Conservation (phyloP, 2,113 vertebrate species). For the Triplophysa siluroides region DNA sequence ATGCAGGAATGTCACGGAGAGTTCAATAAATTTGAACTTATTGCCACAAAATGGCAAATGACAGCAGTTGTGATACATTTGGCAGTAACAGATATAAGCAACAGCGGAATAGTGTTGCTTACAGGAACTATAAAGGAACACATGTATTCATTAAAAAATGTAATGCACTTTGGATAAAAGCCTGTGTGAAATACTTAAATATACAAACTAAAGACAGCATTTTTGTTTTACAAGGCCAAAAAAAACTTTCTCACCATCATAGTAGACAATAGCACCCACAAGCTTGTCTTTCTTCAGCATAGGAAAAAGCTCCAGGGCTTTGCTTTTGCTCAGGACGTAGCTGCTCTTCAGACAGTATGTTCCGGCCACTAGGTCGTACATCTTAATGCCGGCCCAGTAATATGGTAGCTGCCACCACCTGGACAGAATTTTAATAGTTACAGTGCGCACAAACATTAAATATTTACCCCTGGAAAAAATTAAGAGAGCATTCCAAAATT, state of each 20-base stretch:
- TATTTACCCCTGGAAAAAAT: too few species aligned
- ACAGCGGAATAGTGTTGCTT: not conserved
- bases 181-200: too few species aligned
- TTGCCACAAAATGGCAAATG: not conserved
- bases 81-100: not conserved
- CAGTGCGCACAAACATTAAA: not conserved
- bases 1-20: slow-evolving; percentile 16
- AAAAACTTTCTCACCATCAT: slow-evolving; percentile 81
- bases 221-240: not conserved
- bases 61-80: not conserved
- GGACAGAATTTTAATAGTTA: not conserved
- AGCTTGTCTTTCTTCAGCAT: slow-evolving; percentile 93
- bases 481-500: too few species aligned
- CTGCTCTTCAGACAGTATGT: slow-evolving; percentile 92
- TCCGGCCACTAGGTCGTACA: slow-evolving; percentile 94
- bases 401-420: slow-evolving; percentile 99
- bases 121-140: too few species aligned
- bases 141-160: not conserved
- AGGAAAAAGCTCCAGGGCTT: slow-evolving; percentile 91
- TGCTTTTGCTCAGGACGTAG: slow-evolving; percentile 89
- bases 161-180: not conserved
- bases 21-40: slow-evolving; percentile 9
- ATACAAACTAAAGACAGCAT: too few species aligned
- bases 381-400: slow-evolving; percentile 96
- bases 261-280: slow-evolving; percentile 96